phyloP scores from a whole-genome alignment of 2,888 invertebrate genomes.

The Acleris holmiana region DNA sequence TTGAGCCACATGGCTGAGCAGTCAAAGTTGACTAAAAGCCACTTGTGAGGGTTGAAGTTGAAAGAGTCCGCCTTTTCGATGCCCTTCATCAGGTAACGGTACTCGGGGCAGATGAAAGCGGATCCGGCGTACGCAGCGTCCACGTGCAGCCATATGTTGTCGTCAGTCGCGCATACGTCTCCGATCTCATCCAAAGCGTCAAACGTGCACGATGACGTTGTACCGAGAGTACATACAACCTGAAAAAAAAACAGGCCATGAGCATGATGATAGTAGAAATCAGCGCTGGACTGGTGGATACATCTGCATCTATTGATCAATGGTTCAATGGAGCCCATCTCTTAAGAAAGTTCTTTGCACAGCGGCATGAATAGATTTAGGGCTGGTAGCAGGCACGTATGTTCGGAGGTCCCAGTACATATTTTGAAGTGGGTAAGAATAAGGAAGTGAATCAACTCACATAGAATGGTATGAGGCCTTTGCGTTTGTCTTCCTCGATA shows the following conservation, averaged over 20 bases:
- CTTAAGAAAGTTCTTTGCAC: too few relatives aligned
- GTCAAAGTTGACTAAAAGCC: conserved; percentile 99
- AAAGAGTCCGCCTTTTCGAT: conserved; percentile 96
- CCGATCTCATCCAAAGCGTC: conserved; percentile 96
- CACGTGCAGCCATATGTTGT: conserved; percentile 94
- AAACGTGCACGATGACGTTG: conserved; percentile 98
- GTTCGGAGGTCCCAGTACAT: too few relatives aligned
- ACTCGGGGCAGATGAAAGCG: conserved; percentile 98
- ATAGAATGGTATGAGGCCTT: conserved; percentile 97
- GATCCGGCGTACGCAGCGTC: conserved; percentile 99
- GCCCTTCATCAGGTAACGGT: conserved; percentile 94
- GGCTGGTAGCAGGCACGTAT: too few relatives aligned
- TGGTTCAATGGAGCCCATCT: too few relatives aligned
- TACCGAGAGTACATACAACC: conserved; percentile 95
- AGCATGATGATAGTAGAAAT: too few relatives aligned
- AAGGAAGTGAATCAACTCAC: conserved; percentile 83
- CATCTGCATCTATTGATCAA: too few relatives aligned
- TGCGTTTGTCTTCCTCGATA: conserved; percentile 92
- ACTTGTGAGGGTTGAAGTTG: conserved; percentile 99
- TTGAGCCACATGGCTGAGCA: conserved; percentile 99
- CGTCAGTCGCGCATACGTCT: conserved; percentile 90
- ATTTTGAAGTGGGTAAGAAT: background rate
- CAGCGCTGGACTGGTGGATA: too few relatives aligned
- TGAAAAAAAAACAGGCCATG: conserved; percentile 54
- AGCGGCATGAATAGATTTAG: too few relatives aligned